Evolutionary conservation across 2,888 invertebrate genomes (phyloP), one percentile per base, ranked within the genome.

Genomic region (Tenthredo livida): DNA sequence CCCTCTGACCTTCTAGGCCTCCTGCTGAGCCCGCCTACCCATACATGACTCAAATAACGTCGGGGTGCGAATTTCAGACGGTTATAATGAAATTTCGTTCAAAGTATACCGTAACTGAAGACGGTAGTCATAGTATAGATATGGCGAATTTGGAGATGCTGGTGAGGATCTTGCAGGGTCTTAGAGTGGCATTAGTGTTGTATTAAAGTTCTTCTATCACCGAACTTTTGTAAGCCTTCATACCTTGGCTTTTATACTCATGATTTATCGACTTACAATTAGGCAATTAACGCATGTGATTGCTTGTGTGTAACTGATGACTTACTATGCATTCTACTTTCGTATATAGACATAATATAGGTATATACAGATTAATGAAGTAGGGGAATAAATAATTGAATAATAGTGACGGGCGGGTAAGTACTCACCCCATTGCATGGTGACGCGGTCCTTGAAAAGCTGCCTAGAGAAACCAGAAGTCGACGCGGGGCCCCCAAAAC

Each of bases 401-500:
- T 75, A 54, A 65, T 58, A 15, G 67, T 9, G n/a, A 58, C 61
- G 83, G 40, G 25, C 17, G 77, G 70, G 17, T 50, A 33, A 70
- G 21, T 54, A 90, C 91, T 93, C 89, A 93, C 93, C 90, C 89
- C 86, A 85, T 91, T 89, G 89, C 89, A 89, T 84, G 92, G 91
- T 87, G 93, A 93, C 85, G 87, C 90, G 90, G 93, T 93, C 90
- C 92, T 92, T 88, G 93, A 93, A 91, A 93, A 91, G 89, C 92
- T 93, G 88, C 93, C 92, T 86, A 93, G 91, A 89, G 92, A 92
- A 87, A 92, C 91, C 87, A 93, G 87, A 86, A 93, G 90, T 84
- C 93, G 92, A 86, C 93, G 92, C 88, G 93, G 91, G 88, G 92
- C 92, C 89, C 92, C 92, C 90, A 93, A 89, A 90, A 93, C 92